These are phyloP conservation scores for Aplysina aerophoba DNA, from an alignment of 37 sponge, comb jelly and placozoan genomes.

Conservation along the genomic window DNA sequence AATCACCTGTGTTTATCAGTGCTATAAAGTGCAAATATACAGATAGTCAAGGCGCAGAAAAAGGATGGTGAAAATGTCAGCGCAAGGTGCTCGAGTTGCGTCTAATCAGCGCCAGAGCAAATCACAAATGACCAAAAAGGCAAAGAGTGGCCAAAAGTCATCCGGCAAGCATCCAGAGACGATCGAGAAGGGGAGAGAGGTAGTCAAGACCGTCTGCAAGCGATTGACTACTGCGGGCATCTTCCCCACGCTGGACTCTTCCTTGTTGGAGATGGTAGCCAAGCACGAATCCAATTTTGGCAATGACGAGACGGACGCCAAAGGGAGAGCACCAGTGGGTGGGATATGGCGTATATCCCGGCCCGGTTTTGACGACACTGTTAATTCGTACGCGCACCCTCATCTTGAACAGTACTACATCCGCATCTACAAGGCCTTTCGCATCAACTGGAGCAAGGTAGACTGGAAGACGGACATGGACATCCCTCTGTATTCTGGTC, in stretches of 20 bases:
- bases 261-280: conserved; percentile 4
- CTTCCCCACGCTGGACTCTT: background rate
- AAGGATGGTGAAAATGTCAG: background rate
- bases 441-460: conserved; percentile 20
- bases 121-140: background rate
- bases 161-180: background rate
- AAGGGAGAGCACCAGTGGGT: background rate
- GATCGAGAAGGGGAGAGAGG: background rate
- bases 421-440: background rate
- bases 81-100: background rate
- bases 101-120: background rate
- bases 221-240: background rate
- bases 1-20: background rate
- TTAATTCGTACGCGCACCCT: background rate
- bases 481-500: conserved; percentile 1
- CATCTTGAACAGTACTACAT: background rate
- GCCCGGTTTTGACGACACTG: background rate
- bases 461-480: background rate
- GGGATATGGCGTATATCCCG: background rate
- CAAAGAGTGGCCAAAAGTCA: background rate
- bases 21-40: background rate
- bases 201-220: conserved; percentile 1
- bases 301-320: too few relatives aligned
- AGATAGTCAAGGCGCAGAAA: background rate
- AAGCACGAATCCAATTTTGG: background rate